Base-by-base conservation (phyloP, 2,797 vertebrate species). In the Rhinatrema bivittatum region DNA sequence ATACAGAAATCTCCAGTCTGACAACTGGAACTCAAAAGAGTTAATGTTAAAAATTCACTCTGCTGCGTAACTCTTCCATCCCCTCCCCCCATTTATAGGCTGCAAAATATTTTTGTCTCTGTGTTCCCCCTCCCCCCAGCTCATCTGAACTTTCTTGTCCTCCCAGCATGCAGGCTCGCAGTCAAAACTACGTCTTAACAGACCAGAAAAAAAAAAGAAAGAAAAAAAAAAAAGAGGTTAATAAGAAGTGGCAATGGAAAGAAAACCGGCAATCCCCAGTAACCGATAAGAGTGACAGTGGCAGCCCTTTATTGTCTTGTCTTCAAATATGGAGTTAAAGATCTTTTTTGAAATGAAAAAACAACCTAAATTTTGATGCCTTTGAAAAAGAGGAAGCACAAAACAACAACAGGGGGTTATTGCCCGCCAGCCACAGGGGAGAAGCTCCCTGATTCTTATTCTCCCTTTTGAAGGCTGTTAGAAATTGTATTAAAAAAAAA, bases 371-470 rank as follows among this genome's bases (percentile, higher is more conserved):
- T 91, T 91, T 87, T 90, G 89, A 97, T 86, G 91, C 91, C 90
- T 97, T 92, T 94, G 94, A 97, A 97, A 95, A 94, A 91, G 91
- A 91, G 90, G 87, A 81, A 86, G 87, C 89, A 97, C 92, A 98
- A 98, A 96, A 96, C 88, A 93, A 91, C 95, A 93, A 92, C 91
- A 91, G 92, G 95, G 93, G 95, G 91, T 88, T 93, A 94, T 94
- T 93, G 94, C 93, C 87, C 90, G 86, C 56, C 72, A 91, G 90
- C 91, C 90, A 87, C 91, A 83, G 91, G 93, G 92, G 91, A 94
- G 86, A 91, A 79, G 63, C 87, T 84, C 89, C 82, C 82, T 87
- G 88, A 96, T 95, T 94, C 91, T 89, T 89, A 86, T 88, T 91
- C 90, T 87, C 87, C 88, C 91, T 94, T 94, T 95, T 98, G 92